Base-by-base conservation (phyloP, 2,888 invertebrate genomes). In the Thalpophila matura region DNA sequence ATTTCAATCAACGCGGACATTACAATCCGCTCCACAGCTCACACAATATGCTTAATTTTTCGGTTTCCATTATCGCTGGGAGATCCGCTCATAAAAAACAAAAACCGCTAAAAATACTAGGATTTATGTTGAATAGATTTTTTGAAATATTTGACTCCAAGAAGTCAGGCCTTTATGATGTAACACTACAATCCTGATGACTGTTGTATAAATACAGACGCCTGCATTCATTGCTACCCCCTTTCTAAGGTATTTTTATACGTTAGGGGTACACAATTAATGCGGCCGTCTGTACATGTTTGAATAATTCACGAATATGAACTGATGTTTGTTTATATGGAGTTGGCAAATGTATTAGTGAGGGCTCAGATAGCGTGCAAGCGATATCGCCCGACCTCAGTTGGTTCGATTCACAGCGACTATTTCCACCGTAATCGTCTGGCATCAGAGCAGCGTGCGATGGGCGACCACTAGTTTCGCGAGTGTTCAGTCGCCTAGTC, bases 261-360 rank as follows among this genome's bases (percentile, higher is more conserved):
- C 0, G 0, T 29, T 2, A 12, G 20, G 29, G 12, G 9, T n/a
- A 16, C 0, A 0, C 3, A 38, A 51, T 31, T 3, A 67, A 58
- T 58, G 22, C 16, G 22, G n/a, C n/a, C 5, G 4, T 31, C 20
- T 27, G 45, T 22, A 22, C 1, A n/a, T 3, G 16, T 62, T 22
- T 22, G n/a, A 24, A 29, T 56, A 56, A 51, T 59, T 53, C 42
- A 33, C 40, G 38, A 51, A 57, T 37, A 68, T 72, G 80, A 77
- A 73, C 75, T 78, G 65, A 69, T 64, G 53, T 47, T 54, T 64
- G 53, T 47, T 54, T 54, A 40, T 49, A 63, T 29, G 46, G 53
- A 53, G 45, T 63, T 68, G 63, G 64, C 49, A 74, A 71, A 67
- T 76, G 38, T 59, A 38, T 63, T 33, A 27, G 31, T 58, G 56